phyloP scores from a whole-genome alignment of 2,797 vertebrate genomes.

The Champsocephalus esox region DNA sequence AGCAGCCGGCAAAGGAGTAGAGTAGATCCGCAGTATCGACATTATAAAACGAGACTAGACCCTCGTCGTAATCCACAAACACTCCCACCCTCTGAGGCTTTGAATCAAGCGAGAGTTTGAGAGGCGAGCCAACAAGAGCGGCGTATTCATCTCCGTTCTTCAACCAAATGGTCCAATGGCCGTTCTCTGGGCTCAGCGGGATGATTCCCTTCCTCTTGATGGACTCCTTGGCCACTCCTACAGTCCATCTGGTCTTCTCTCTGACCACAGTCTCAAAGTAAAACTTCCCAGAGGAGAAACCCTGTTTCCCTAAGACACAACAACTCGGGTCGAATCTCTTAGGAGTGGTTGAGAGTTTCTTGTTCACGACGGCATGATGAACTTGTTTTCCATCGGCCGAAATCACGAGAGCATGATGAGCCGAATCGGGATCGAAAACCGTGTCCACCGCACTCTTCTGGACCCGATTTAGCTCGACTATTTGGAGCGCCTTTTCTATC shows the following conservation, averaged over 20 bases:
- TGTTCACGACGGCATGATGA: not conserved
- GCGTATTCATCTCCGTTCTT: constrained; percentile 40
- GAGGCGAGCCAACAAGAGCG: constrained; percentile 8
- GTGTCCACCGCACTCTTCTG: not conserved
- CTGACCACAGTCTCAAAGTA: constrained; percentile 30
- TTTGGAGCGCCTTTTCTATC: constrained; percentile 29
- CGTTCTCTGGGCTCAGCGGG: constrained; percentile 23
- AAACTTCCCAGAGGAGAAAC: constrained; percentile 20
- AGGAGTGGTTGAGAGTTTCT: not conserved
- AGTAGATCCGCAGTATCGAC: not conserved
- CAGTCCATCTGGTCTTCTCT: constrained; percentile 28
- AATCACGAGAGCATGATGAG: constrained; percentile 2
- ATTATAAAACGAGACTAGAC: constrained; percentile 31
- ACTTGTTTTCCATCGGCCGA: constrained; percentile 3
- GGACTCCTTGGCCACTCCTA: constrained; percentile 34
- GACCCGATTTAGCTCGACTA: not conserved
- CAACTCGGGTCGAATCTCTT: constrained; percentile 13
- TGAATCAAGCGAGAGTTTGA: constrained; percentile 23
- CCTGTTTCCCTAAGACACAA: constrained; percentile 11
- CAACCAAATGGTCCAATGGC: constrained; percentile 48
- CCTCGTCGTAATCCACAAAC: constrained; percentile 29
- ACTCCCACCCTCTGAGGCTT: constrained; percentile 49
- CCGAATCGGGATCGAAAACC: constrained; percentile 14
- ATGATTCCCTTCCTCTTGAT: constrained; percentile 46
- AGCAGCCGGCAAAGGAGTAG: constrained; percentile 28